These are phyloP conservation scores for Cephus rjabovi DNA, from an alignment of 2,888 invertebrate species.

Conservation along the genomic window DNA sequence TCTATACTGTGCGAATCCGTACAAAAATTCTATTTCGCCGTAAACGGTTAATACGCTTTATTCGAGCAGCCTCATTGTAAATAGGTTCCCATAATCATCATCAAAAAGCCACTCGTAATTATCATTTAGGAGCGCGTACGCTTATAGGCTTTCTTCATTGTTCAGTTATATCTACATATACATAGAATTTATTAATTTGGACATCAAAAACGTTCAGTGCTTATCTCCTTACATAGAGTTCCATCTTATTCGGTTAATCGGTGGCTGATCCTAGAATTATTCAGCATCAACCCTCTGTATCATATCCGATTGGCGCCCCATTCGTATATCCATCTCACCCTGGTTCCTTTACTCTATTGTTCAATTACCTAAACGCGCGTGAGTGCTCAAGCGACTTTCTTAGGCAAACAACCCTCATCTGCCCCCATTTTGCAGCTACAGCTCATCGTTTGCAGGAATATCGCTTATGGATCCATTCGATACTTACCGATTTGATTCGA, in stretches of 20 bases:
- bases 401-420: neutral
- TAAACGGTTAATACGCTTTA: neutral
- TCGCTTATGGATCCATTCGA: neutral
- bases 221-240: neutral
- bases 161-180: neutral
- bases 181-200: neutral
- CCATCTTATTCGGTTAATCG: neutral
- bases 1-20: neutral
- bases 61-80: neutral
- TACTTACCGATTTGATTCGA: neutral
- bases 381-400: neutral
- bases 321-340: neutral
- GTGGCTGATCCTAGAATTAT: neutral
- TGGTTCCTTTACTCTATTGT: neutral
- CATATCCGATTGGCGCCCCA: neutral
- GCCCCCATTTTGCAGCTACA: neutral
- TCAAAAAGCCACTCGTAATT: neutral
- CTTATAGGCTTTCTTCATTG: neutral
- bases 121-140: neutral
- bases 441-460: neutral
- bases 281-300: neutral
- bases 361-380: neutral
- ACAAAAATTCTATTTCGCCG: neutral
- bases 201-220: neutral
- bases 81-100: neutral